Evolutionary conservation across 2,888 invertebrate species (phyloP), one percentile per base, ranked within the genome.

Genomic region (Rotaria socialis): DNA sequence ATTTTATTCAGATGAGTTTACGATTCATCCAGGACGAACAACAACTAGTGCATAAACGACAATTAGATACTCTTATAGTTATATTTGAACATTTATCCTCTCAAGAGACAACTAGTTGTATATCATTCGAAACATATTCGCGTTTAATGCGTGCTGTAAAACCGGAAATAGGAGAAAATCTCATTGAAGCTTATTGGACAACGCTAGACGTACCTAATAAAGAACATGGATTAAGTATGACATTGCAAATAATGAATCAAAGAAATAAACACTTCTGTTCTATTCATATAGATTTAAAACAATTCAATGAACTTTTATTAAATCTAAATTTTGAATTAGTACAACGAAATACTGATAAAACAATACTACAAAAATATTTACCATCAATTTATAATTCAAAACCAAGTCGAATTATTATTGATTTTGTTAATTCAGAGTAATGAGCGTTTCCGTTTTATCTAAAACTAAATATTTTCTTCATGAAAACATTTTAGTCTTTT

Each of bases 381-480:
- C 91, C 91, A 7, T 41, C 55, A 2, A 85, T 90, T 14, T 92
- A 90, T 88, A 90, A 90, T 86, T 89, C 89, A 16, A 67, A 56
- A n/a, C 75, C 88, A 60, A 92, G 91, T 85, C 87, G 89, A 55
- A 84, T 89, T 41, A 16, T 91, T 43, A 89, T 89, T 87, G 87
- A 85, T 27, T 87, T 89, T 84, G 91, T 91, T 35, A 88, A 89
- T 85, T 90, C 91, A 88, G 90, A 88, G 91, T 91, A 89, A 89
- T 50, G 7, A 50, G 11, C 11, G 6, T 50, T 50, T 50, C 11
- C 11, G 7, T 6, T 50, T 50, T 50, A 8, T 11, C 50, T n/a
- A n/a, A n/a, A n/a, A n/a, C n/a, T n/a, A n/a, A n/a, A n/a, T n/a
- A n/a, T n/a, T n/a, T n/a, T n/a, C n/a, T n/a, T n/a, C n/a, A n/a